Evolutionary conservation across 2,113 vertebrate species (phyloP).

Genomic region (Xenopus laevis): DNA sequence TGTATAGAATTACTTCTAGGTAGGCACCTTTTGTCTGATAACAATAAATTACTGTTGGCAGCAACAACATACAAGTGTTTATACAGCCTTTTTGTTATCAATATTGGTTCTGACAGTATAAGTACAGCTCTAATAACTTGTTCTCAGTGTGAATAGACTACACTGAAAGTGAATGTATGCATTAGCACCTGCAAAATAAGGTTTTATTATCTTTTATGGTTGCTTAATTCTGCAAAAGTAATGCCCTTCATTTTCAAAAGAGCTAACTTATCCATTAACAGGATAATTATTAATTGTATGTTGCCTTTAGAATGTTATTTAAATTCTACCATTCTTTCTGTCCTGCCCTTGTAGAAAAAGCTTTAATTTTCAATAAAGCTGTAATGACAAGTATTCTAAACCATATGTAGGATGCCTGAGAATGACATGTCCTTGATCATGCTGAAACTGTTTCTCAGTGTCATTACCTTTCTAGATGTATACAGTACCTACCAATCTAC

Average conservation of each 20-base stretch:
- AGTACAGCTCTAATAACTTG: slow-evolving; percentile 6
- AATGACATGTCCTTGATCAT: background rate
- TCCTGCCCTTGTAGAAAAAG: slow-evolving; percentile 7
- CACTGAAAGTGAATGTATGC: slow-evolving; percentile 30
- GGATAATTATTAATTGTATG: slow-evolving; percentile 30
- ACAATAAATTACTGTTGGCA: background rate
- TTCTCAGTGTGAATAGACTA: slow-evolving; percentile 11
- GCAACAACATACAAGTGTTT: slow-evolving; percentile 7
- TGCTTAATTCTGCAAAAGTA: slow-evolving; percentile 16
- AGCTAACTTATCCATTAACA: slow-evolving; percentile 36
- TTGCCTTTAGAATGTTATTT: slow-evolving; percentile 7
- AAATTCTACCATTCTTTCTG: background rate
- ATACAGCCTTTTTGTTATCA: slow-evolving; percentile 17
- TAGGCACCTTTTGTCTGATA: background rate
- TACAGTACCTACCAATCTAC: no score
- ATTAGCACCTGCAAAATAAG: slow-evolving; percentile 15
- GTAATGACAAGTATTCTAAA: slow-evolving; percentile 8
- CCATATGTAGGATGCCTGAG: slow-evolving; percentile 1
- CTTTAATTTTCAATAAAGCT: slow-evolving; percentile 16
- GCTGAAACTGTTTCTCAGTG: background rate
- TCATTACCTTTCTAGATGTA: background rate
- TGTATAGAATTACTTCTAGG: background rate
- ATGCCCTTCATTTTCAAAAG: slow-evolving; percentile 33
- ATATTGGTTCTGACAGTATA: slow-evolving; percentile 5
- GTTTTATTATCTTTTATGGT: slow-evolving; percentile 25